Conservation (phyloP, 1,140 invertebrate genomes). For the Tetraneura akinire region DNA sequence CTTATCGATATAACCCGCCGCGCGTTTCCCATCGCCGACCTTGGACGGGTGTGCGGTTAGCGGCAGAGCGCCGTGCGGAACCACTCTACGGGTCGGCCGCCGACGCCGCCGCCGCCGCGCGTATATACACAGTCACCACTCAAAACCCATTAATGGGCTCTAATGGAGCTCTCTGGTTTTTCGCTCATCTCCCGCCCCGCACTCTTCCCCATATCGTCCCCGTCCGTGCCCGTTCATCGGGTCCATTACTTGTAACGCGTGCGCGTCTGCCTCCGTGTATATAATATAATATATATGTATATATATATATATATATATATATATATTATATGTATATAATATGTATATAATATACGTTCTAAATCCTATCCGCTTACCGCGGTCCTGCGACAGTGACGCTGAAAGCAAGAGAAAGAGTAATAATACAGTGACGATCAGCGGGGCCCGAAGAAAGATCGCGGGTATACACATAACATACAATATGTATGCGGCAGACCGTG, state of each 20-base stretch:
- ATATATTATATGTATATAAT: no score
- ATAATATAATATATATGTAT: no score
- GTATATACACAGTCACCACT: conserved; percentile 49
- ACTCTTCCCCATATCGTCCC: no score
- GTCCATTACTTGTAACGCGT: conserved; percentile 45
- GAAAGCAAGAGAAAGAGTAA: not conserved
- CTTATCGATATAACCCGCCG: conserved; percentile 20
- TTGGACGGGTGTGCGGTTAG: not conserved
- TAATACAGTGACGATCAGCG: not conserved
- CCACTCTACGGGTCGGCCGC: conserved; percentile 40
- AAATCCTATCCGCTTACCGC: conserved; percentile 51
- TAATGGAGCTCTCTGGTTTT: conserved; percentile 51
- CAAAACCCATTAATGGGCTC: conserved; percentile 50
- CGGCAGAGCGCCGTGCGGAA: conserved; percentile 6
- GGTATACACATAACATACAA: not conserved
- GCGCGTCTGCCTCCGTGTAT: not conserved
- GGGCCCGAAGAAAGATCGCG: not conserved
- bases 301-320: not conserved
- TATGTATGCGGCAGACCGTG: not conserved
- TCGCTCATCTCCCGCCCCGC: conserved; percentile 38
- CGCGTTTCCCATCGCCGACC: no score
- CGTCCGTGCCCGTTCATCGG: not conserved
- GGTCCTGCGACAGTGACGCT: not conserved
- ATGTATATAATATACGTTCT: no score
- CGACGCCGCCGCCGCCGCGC: no score